Percentiles rank a stretch among this genome's conserved stretches.
phyloP scores from a whole-genome alignment of 2,888 invertebrate genomes.

The Lutraria lutraria region DNA sequence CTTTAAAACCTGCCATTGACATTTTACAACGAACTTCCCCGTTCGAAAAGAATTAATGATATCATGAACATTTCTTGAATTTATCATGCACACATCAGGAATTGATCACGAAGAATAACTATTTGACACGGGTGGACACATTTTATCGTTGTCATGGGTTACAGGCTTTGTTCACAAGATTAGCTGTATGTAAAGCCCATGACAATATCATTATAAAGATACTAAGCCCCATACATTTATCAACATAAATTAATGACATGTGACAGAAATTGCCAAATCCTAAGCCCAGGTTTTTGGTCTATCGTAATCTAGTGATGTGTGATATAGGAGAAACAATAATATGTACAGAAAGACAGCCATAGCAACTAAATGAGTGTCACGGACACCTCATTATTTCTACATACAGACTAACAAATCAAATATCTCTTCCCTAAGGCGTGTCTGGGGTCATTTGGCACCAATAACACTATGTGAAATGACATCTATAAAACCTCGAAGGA shows the following conservation, averaged over 20 bases:
- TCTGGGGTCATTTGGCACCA: neutral
- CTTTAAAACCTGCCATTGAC: too few relatives aligned
- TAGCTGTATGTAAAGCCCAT: too few relatives aligned
- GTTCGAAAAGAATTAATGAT: too few relatives aligned
- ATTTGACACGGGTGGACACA: too few relatives aligned
- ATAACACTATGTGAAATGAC: neutral
- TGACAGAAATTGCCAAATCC: neutral
- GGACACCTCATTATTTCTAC: neutral
- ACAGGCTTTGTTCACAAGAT: too few relatives aligned
- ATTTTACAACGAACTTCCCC: too few relatives aligned
- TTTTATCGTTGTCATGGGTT: too few relatives aligned
- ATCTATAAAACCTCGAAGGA: neutral
- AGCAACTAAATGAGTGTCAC: neutral
- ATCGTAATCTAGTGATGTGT: neutral
- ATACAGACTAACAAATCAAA: slow-evolving; percentile 20
- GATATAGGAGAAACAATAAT: neutral
- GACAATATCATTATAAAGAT: too few relatives aligned
- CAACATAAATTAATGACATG: neutral
- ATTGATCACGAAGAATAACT: too few relatives aligned
- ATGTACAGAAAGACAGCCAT: neutral
- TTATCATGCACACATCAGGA: too few relatives aligned
- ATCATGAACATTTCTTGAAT: too few relatives aligned
- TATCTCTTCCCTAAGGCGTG: neutral
- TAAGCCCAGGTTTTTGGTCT: neutral
- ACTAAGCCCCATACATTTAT: neutral